Base-by-base conservation (phyloP, 2,888 invertebrate genomes). In the Noctua comes region DNA sequence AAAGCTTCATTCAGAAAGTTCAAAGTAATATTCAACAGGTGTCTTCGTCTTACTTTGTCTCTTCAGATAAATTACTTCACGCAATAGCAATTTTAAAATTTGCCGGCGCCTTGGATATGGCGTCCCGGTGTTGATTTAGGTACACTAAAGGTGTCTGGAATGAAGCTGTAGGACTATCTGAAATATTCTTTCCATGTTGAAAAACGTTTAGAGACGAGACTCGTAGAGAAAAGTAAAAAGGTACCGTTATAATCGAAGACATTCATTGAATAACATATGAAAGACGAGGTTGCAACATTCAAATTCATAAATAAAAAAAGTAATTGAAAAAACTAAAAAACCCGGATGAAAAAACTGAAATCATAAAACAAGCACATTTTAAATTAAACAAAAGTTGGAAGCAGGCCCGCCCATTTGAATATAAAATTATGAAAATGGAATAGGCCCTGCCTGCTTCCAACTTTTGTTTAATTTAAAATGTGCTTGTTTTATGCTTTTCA, bases 21-120 rank as follows among this genome's bases (percentile, higher is more conserved):
- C 66, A 51, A 64, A 80, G 69, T 64, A 31, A 83, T 73, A 70
- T 62, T 86, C 83, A 79, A 86, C 74, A 77, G 71, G 87, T 84
- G 54, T 16, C 73, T 72, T 72, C 69, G 71, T 83, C 71, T 86
- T 68, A 82, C 73, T 77, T 72, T 77, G 74, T 73, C 74, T 69
- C 74, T 54, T 82, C 40, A 69, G 71, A 84, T 74, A 83, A 78
- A 86, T 86, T 84, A 86, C 87, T 78, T 68, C 71, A 78, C 84
- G 83, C 83, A 69, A 69, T 68, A 40, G 83, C 68, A 72, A 86
- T 83, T 73, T 43, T 27, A 31, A 68, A 83, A 83, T 86, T 83
- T 77, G 73, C 62, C 31, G n/a, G 66, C n/a, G 48, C 48, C 77
- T 68, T 71, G 54, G 27, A 36, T 73, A 16, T 40, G 68, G 48